Evolutionary conservation across 2,888 invertebrate species (phyloP), one percentile per base, ranked within the genome.

Genomic region (Ophion slaviceki): DNA sequence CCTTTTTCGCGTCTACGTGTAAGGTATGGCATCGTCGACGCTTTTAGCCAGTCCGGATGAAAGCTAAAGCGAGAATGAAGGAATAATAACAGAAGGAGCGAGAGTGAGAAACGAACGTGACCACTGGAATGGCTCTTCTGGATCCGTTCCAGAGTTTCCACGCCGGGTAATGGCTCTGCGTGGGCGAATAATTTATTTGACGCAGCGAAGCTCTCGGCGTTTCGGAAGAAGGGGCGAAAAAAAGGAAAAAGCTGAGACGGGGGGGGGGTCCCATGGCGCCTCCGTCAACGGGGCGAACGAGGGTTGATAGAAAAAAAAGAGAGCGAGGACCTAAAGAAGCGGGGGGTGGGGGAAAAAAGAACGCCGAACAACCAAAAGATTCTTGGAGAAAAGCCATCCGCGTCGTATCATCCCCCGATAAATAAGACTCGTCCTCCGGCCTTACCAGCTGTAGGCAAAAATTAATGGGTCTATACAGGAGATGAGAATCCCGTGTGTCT

Each of bases 141-240:
- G 86, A 87, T 79, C 68, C 64, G 83, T 86, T 86, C 87, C 87
- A 87, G 86, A 62, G 79, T 75, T 80, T 82, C 82, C 45, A 47
- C 47, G 20, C 70, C 61, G 10, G 83, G 68, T 71, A 77, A 82
- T 80, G 85, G 80, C 82, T 81, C 80, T 61, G 81, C 14, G 47
- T 72, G 75, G 74, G 77, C 85, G 82, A 86, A 86, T 86, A 87
- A 87, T 87, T 87, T 85, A 87, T 87, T 77, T 82, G 85, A 80
- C 79, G 80, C 80, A 81, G 74, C 78, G 82, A 59, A 67, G 61
- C 14, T 66, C 66, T 68, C 80, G 77, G 17, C 57, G 81, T 36
- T 8, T 76, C 57, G 79, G 77, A 71, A 74, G 59, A 82, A n/a
- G 64, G 32, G 11, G 45, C 59, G 71, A n/a, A 47, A 79, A 74